Evolutionary conservation across 2,888 invertebrate genomes (phyloP).

Genomic region (Troides helena): DNA sequence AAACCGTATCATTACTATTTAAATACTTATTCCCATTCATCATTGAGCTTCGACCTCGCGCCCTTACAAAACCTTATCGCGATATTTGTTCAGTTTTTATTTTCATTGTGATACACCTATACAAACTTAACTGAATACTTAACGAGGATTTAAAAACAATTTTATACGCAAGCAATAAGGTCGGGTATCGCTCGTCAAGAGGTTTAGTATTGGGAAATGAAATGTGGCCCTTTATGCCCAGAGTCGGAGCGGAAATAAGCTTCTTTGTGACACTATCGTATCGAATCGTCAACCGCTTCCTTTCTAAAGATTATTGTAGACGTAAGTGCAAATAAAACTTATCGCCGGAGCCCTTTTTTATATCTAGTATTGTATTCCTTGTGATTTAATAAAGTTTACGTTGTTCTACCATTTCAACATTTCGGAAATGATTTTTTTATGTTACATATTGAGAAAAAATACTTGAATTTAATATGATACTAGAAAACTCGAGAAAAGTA

Average conservation of each 20-base stretch:
- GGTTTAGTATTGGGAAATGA: slow-evolving; percentile 43
- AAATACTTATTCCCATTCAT: slow-evolving; percentile 52
- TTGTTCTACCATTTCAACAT: slow-evolving; percentile 14
- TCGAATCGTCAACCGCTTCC: slow-evolving; percentile 76
- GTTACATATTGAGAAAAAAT: too few species aligned
- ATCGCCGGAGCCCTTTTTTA: slow-evolving; percentile 44
- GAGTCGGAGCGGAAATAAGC: slow-evolving; percentile 75
- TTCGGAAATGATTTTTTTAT: not conserved
- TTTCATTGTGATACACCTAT: slow-evolving; percentile 68
- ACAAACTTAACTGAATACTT: slow-evolving; percentile 42
- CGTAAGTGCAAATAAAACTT: slow-evolving; percentile 71
- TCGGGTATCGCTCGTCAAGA: slow-evolving; percentile 34
- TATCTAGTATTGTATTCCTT: slow-evolving; percentile 22
- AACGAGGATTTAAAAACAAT: slow-evolving; percentile 28
- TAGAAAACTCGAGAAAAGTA: too few species aligned
- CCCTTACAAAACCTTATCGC: slow-evolving; percentile 76
- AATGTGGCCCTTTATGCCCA: slow-evolving; percentile 58
- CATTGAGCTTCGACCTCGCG: slow-evolving; percentile 72
- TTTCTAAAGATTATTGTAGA: slow-evolving; percentile 74
- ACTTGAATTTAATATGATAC: too few species aligned
- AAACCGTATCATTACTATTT: slow-evolving; percentile 32
- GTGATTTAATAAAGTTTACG: slow-evolving; percentile 11
- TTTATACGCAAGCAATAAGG: slow-evolving; percentile 33
- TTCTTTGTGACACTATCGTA: slow-evolving; percentile 77
- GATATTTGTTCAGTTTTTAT: slow-evolving; percentile 78